Evolutionary conservation across 2,113 vertebrate genomes (phyloP), one percentile per base, ranked within the genome.

Genomic region (Plecturocebus donacophilus): DNA sequence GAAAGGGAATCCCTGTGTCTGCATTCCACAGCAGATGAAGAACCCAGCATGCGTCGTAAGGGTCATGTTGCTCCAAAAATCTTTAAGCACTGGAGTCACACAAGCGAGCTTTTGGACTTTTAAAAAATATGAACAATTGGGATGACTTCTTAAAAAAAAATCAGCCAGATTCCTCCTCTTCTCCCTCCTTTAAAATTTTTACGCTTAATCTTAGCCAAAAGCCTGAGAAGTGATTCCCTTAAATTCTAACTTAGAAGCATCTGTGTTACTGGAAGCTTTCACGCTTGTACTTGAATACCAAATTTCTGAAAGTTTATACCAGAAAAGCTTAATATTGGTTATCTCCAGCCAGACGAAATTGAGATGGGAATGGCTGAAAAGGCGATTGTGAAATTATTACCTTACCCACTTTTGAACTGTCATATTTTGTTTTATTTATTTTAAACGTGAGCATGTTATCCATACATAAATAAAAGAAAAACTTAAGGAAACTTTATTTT

Each of bases 41-140:
- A 92, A 80, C 11, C 32, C 0, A 0, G 1, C 30, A 19, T 2
- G 25, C 2, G 2, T 14, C 35, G 0, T 42, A 25, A 73, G 8
- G 9, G 32, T 77, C 40, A 73, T 5, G 3, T 25, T 19, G 19
- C 61, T 30, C 35, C 42, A 54, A 49, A 77, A 20, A 12, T 42
- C 21, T 80, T 79, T 73, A 58, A 93, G 52, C 6, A 6, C 73
- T 64, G 23, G 23, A 86, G 85, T 83, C 42, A 82, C 38, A 58
- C 38, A 85, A 85, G 17, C 49, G 38, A 87, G 45, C 49, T 32
- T 77, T 38, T 58, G 35, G 76, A 38, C 45, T 88, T 79, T 87
- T 19, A 0, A 76, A 83, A 93, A 84, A 40, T 35, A 47, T 35
- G 10, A 92, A 30, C 58, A 52, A 58, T 35, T 82, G 47, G 5